phyloP scores from a whole-genome alignment of 2,888 invertebrate genomes.

The Spodoptera picta region DNA sequence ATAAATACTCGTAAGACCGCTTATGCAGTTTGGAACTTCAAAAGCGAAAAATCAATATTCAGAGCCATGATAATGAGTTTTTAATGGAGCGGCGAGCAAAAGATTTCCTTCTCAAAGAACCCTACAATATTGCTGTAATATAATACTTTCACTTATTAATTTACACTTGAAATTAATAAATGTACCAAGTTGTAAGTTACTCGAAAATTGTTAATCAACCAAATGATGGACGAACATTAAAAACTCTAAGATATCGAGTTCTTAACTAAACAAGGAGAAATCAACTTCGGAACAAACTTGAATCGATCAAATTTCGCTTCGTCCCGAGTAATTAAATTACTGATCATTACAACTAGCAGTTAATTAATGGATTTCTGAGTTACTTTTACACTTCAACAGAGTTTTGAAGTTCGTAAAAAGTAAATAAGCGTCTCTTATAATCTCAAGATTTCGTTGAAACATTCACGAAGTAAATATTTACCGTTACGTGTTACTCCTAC shows the following conservation, averaged over 20 bases:
- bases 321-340: constrained; percentile 58
- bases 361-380: constrained; percentile 60
- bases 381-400: constrained; percentile 51
- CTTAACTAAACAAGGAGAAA: constrained; percentile 48
- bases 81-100: background rate
- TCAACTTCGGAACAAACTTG: constrained; percentile 58
- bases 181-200: constrained; percentile 24
- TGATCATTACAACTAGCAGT: constrained; percentile 61
- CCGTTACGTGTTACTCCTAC: constrained; percentile 22
- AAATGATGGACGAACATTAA: constrained; percentile 39
- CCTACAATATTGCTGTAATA: constrained; percentile 10
- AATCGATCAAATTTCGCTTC: constrained; percentile 60
- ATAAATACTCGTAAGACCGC: too few relatives aligned
- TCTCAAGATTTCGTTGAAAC: constrained; percentile 50
- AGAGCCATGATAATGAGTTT: background rate
- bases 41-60: too few relatives aligned
- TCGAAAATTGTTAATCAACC: constrained; percentile 32
- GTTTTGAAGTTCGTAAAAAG: constrained; percentile 55
- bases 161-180: constrained; percentile 22
- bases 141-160: constrained; percentile 19
- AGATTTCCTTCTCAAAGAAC: background rate
- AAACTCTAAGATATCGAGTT: constrained; percentile 50
- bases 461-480: constrained; percentile 62
- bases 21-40: too few relatives aligned
- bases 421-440: constrained; percentile 54